Evolutionary conservation across 2,888 invertebrate species (phyloP).

Genomic region (Pristionchus entomophagus): DNA sequence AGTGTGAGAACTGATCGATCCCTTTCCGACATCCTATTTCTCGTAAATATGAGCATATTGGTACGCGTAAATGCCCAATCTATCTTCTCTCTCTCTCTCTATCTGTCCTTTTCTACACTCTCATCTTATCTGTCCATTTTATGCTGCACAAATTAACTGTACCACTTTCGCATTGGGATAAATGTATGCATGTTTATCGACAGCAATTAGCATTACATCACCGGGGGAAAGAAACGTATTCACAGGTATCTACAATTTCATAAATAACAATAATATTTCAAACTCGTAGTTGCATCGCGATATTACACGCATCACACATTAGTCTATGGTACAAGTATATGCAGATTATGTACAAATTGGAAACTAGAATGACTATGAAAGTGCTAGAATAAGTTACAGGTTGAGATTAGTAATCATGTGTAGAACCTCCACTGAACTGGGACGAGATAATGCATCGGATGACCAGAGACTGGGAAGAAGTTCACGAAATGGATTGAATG

Average conservation of each 20-base stretch:
- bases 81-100: constrained; percentile 4
- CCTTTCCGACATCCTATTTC: background rate
- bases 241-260: background rate
- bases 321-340: constrained; percentile 19
- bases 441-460: background rate
- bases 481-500: background rate
- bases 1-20: background rate
- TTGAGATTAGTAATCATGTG: background rate
- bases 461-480: constrained; percentile 9
- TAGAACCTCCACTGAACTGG: background rate
- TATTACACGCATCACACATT: background rate
- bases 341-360: background rate
- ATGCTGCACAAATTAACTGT: constrained; percentile 36
- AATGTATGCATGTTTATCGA: constrained; percentile 28
- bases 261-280: background rate
- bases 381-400: background rate
- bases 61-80: constrained; percentile 37
- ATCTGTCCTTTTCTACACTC: constrained; percentile 5
- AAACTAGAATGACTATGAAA: background rate
- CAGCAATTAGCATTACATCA: background rate
- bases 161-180: constrained; percentile 36
- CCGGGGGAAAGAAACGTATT: background rate
- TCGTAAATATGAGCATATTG: constrained; percentile 40
- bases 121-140: background rate
- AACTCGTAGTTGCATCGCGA: background rate